phyloP scores from a whole-genome alignment of 2,797 vertebrate species.

The Silurus aristotelis region DNA sequence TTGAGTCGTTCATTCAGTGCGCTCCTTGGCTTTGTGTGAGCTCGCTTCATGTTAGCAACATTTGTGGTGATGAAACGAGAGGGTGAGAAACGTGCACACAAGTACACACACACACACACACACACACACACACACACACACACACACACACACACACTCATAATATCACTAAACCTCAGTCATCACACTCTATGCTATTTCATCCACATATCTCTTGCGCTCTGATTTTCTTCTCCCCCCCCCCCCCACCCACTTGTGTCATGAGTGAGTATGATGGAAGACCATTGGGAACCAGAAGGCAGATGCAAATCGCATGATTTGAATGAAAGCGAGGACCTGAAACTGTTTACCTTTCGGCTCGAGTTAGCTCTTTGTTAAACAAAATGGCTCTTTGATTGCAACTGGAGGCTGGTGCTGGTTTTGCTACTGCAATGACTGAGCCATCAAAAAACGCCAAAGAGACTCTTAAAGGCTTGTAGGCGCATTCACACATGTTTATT shows the following conservation, averaged over 20 bases:
- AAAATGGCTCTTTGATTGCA: slow-evolving; percentile 57
- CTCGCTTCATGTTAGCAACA: slow-evolving; percentile 63
- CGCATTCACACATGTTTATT: slow-evolving; percentile 31
- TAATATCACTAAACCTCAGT: slow-evolving; percentile 15
- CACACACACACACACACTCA: neutral
- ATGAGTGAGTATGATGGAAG: neutral
- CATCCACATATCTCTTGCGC: neutral
- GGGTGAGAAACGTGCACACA: neutral
- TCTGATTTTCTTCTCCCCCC: neutral
- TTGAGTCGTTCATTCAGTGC: slow-evolving; percentile 61
- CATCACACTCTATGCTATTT: neutral
- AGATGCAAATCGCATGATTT: slow-evolving; percentile 41
- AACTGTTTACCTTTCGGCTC: slow-evolving; percentile 57
- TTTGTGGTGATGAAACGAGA: slow-evolving; percentile 37
- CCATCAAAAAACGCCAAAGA: slow-evolving; percentile 15
- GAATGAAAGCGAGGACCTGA: slow-evolving; percentile 38
- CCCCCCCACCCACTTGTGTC: neutral
- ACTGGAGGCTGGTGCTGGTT: slow-evolving; percentile 24
- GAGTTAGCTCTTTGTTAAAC: slow-evolving; percentile 59
- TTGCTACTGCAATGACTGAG: slow-evolving; percentile 17
- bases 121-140: neutral
- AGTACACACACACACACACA: neutral
- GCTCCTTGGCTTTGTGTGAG: slow-evolving; percentile 59
- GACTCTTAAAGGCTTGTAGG: slow-evolving; percentile 15
- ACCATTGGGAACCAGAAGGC: slow-evolving; percentile 24